Percentiles rank a stretch among this genome's conserved stretches.
Conservation (phyloP, 2,888 invertebrate genomes). For the Dicyrtoma fusca region DNA sequence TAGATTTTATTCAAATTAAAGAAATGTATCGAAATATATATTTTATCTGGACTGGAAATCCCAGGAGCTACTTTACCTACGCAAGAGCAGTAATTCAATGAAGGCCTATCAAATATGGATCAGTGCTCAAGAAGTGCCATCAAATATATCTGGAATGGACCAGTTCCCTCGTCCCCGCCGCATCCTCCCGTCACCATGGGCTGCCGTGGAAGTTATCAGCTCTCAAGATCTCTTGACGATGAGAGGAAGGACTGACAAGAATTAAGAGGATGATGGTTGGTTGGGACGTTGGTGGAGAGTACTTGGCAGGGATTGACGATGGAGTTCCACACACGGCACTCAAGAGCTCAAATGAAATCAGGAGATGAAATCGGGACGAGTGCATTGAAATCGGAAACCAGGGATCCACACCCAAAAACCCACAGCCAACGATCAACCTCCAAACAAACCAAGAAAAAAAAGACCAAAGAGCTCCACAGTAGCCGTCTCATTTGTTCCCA, state of each 20-base stretch:
- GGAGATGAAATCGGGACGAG: slow-evolving; percentile 13
- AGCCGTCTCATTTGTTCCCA: neutral
- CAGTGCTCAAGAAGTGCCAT: slow-evolving; percentile 7
- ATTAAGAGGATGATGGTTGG: neutral
- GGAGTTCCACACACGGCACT: neutral
- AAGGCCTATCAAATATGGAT: slow-evolving; percentile 13
- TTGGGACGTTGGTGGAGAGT: neutral
- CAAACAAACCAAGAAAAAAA: neutral
- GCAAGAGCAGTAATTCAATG: slow-evolving; percentile 11
- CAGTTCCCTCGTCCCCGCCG: neutral
- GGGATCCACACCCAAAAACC: slow-evolving; percentile 7
- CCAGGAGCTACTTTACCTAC: neutral
- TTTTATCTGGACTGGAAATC: too few relatives aligned
- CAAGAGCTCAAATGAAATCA: slow-evolving; percentile 19
- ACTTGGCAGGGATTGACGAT: neutral
- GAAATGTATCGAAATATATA: too few relatives aligned
- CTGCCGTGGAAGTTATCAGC: too few relatives aligned
- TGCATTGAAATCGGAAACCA: slow-evolving; percentile 30
- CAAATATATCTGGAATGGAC: neutral
- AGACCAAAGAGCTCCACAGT: neutral
- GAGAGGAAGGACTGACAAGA: neutral
- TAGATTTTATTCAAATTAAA: too few relatives aligned
- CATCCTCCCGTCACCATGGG: too few relatives aligned
- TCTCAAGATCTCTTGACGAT: neutral
- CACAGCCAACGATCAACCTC: neutral